Evolutionary conservation across 2,888 invertebrate species (phyloP).

Genomic region (Drosophila nigricruria): DNA sequence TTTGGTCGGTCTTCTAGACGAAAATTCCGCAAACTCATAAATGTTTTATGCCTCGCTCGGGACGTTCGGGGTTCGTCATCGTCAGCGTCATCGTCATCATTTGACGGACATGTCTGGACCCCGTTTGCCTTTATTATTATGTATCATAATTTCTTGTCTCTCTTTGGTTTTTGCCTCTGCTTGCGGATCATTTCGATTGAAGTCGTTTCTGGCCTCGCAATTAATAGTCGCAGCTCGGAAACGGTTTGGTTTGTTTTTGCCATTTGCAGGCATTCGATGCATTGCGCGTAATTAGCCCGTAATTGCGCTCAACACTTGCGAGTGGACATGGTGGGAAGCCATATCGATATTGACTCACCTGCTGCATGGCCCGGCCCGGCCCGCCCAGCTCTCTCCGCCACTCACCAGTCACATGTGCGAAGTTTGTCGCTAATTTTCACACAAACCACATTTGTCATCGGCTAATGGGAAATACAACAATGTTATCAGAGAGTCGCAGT

Average conservation of each 20-base stretch:
- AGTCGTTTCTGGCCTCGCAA: constrained; percentile 12
- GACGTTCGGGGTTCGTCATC: constrained; percentile 63
- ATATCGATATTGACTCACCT: constrained; percentile 26
- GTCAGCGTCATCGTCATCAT: constrained; percentile 52
- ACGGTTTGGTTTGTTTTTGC: constrained; percentile 10
- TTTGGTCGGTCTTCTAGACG: constrained; percentile 51
- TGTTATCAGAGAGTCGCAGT: background rate
- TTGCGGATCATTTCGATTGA: constrained; percentile 23
- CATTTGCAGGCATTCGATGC: constrained; percentile 54
- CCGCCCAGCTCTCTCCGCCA: background rate
- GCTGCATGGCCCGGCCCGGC: background rate
- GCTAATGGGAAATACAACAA: constrained; percentile 6
- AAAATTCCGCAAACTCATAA: constrained; percentile 78
- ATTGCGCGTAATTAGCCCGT: constrained; percentile 65
- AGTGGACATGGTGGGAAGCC: constrained; percentile 34
- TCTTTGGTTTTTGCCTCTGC: constrained; percentile 4
- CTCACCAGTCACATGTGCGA: constrained; percentile 30
- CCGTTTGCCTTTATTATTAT: constrained; percentile 42
- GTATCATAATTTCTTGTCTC: constrained; percentile 32
- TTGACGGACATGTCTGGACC: constrained; percentile 54
- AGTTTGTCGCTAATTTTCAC: constrained; percentile 59
- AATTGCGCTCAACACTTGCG: constrained; percentile 61
- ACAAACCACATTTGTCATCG: constrained; percentile 27
- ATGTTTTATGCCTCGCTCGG: constrained; percentile 58
- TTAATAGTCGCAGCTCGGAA: constrained; percentile 33